Evolutionary conservation across 2,797 vertebrate species (phyloP).

Genomic region (Parotocinclus haroldoi): DNA sequence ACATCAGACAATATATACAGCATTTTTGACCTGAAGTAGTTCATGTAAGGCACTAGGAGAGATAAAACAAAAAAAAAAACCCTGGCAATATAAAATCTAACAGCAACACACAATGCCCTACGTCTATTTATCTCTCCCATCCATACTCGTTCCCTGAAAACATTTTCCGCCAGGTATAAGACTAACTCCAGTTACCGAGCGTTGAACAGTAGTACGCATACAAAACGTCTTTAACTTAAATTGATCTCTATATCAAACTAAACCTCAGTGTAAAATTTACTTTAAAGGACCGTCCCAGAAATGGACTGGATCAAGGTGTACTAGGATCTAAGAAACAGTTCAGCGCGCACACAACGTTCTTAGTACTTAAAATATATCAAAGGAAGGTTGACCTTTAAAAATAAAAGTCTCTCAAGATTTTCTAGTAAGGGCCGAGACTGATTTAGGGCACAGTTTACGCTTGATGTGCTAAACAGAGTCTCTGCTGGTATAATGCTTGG

Average conservation of each 20-base stretch:
- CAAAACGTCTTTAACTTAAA: conserved; percentile 41
- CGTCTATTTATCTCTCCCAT: conserved; percentile 70
- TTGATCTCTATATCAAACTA: conserved; percentile 54
- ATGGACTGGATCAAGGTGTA: conserved; percentile 55
- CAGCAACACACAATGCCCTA: conserved; percentile 70
- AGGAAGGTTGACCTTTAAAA: conserved; percentile 97
- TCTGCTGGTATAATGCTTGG: conserved; percentile 92
- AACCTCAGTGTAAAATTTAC: conserved; percentile 40
- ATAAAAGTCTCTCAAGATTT: conserved; percentile 94
- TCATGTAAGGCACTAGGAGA: conserved; percentile 97
- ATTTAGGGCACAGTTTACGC: conserved; percentile 81
- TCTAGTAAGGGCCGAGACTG: conserved; percentile 86
- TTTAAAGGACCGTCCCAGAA: conserved; percentile 41
- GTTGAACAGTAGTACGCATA: conserved; percentile 51
- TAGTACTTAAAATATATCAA: conserved; percentile 98
- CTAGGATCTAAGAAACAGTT: conserved; percentile 50
- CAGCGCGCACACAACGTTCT: conserved; percentile 56
- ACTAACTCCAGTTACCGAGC: conserved; percentile 64
- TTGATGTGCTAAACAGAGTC: conserved; percentile 89
- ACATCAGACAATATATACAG: conserved; percentile 80
- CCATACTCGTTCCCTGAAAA: conserved; percentile 73
- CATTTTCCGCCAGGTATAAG: conserved; percentile 67
- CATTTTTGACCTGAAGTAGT: conserved; percentile 92
- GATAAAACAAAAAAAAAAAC: conserved; percentile 68
- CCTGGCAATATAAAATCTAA: conserved; percentile 61